phyloP scores from a whole-genome alignment of 2,113 vertebrate genomes.

The Xenopus laevis region DNA sequence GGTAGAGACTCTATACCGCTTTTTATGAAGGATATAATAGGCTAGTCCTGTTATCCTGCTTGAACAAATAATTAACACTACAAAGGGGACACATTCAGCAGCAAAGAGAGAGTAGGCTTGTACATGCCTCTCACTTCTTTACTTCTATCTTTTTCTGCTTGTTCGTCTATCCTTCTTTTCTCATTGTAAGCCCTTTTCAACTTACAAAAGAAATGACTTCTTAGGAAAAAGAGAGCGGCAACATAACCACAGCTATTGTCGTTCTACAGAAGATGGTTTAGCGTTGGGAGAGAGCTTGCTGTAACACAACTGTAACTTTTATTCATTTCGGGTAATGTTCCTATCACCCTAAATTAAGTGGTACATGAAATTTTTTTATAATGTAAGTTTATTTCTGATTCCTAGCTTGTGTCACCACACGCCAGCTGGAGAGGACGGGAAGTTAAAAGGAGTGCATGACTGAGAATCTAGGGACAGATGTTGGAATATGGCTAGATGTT shows the following conservation, averaged over 20 bases:
- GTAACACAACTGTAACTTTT: too few species aligned
- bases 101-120: slow-evolving; percentile 90
- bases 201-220: slow-evolving; percentile 66
- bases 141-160: slow-evolving; percentile 61
- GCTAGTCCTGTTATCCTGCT: slow-evolving; percentile 99
- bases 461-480: too few species aligned
- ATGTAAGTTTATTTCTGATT: too few species aligned
- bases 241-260: neutral
- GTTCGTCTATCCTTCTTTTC: slow-evolving; percentile 51
- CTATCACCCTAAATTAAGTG: too few species aligned
- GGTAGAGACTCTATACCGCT: slow-evolving; percentile 98
- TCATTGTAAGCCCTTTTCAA: slow-evolving; percentile 33
- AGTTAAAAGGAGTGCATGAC: too few species aligned
- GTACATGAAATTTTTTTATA: too few species aligned
- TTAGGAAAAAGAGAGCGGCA: slow-evolving; percentile 52
- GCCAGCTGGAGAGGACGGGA: too few species aligned
- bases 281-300: neutral
- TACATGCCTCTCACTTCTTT: slow-evolving; percentile 71
- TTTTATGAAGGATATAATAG: slow-evolving; percentile 99
- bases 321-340: too few species aligned
- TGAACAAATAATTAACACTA: slow-evolving; percentile 99
- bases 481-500: too few species aligned
- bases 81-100: slow-evolving; percentile 99
- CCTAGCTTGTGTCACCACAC: too few species aligned
- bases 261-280: neutral